Evolutionary conservation across 2,797 vertebrate genomes (phyloP), one percentile per base, ranked within the genome.

Genomic region (Stomatorhinus walkeri): DNA sequence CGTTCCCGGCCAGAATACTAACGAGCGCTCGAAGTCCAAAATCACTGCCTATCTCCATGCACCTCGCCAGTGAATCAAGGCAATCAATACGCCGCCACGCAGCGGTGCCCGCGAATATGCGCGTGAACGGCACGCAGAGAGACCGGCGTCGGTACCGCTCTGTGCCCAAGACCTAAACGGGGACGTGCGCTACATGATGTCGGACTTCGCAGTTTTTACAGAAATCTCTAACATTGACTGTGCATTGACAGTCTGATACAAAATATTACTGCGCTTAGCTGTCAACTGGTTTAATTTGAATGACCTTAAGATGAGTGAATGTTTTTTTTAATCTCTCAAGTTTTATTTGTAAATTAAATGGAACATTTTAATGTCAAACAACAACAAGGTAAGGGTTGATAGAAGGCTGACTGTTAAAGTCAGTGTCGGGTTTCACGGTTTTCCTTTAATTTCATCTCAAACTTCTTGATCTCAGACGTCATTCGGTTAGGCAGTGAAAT

Each of bases 1-100:
- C 88, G 90, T 88, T 85, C 88, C 68, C 46, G 51, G 56, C 90
- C 40, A 43, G 91, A 91, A 92, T 92, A 90, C 87, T 89, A 92
- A 91, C 90, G 88, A 91, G 90, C 84, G 83, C 59, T 51, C 24
- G 48, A 22, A 24, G 88, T 68, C 88, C 84, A 85, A 68, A 89
- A 89, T 59, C 88, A 64, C 79, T 51, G 79, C 76, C 88, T 88
- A 49, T 88, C 54, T 85, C 88, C 54, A 19, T 9, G 56, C 81
- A 51, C 54, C 54, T 22, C 43, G 81, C 88, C 40, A 61, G 32
- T 32, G 52, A 85, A 68, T 89, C 79, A 83, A 59, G 40, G 88
- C 81, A 85, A 85, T 85, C 81, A 85, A 85, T 85, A 59, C 54
- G 56, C 56, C 9, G 88, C 81, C 22, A 46, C 16, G 51, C 40